Evolutionary conservation across 2,888 invertebrate species (phyloP).

Genomic region (Oxyteleia sp.): DNA sequence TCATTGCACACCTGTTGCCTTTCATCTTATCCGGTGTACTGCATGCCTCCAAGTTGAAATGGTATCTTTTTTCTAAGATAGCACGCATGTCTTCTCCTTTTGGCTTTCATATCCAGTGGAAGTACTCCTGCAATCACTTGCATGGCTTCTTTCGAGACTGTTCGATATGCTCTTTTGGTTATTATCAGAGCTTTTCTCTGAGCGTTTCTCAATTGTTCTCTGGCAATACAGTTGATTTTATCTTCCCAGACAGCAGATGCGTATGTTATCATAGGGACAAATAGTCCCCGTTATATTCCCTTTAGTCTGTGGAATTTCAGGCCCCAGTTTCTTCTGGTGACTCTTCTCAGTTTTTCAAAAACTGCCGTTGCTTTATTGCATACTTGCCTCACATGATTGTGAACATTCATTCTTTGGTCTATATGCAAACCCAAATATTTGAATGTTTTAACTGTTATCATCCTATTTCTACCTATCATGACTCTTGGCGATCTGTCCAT

Average conservation of each 20-base stretch:
- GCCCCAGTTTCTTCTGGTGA: constrained; percentile 4
- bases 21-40: too few relatives aligned
- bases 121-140: constrained; percentile 31
- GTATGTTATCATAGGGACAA: constrained; percentile 60
- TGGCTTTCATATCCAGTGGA: constrained; percentile 4
- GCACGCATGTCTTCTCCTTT: constrained; percentile 2
- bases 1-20: too few relatives aligned
- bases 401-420: constrained; percentile 31
- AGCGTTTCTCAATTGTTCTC: neutral
- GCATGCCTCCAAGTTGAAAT: neutral
- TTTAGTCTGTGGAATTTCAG: constrained; percentile 9
- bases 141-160: constrained; percentile 25
- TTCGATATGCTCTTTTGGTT: constrained; percentile 19
- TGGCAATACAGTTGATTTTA: too few relatives aligned
- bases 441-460: constrained; percentile 1
- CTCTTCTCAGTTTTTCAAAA: too few relatives aligned
- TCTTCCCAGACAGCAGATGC: too few relatives aligned
- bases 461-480: neutral
- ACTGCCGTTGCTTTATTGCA: too few relatives aligned
- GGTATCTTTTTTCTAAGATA: constrained; percentile 4
- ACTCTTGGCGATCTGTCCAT: neutral
- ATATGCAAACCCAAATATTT: constrained; percentile 44
- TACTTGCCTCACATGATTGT: too few relatives aligned
- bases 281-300: constrained; percentile 46
- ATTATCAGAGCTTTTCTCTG: constrained; percentile 43